phyloP scores from a whole-genome alignment of 2,797 vertebrate species.

The Gymnodraco acuticeps region DNA sequence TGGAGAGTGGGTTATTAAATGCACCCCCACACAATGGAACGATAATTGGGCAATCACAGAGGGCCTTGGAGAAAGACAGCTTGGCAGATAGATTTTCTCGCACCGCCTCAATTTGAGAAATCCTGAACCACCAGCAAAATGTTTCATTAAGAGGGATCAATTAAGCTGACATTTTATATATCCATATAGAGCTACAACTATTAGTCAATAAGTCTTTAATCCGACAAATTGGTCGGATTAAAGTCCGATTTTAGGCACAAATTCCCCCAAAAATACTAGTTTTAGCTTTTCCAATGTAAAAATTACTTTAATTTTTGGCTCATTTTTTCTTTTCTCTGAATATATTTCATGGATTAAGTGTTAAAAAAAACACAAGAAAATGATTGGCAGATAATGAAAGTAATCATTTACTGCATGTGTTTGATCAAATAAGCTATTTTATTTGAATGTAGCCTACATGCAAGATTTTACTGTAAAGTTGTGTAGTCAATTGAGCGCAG shows the following conservation, averaged over 20 bases:
- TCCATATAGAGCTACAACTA: background rate
- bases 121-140: constrained; percentile 15
- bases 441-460: too few relatives aligned
- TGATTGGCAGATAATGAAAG: background rate
- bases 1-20: constrained; percentile 7
- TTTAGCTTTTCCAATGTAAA: background rate
- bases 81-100: constrained; percentile 30
- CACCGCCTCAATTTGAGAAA: constrained; percentile 30
- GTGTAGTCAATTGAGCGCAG: background rate
- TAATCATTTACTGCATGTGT: background rate
- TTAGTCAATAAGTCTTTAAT: background rate
- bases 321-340: background rate
- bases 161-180: background rate
- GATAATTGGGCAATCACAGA: constrained; percentile 34
- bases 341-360: background rate
- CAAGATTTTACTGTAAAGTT: background rate
- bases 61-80: constrained; percentile 17
- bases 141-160: constrained; percentile 4
- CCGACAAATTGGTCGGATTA: too few relatives aligned
- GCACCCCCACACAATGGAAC: constrained; percentile 9
- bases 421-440: background rate
- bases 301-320: background rate
- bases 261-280: background rate
- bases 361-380: background rate
- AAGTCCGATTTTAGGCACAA: too few relatives aligned